Evolutionary conservation across 2,888 invertebrate genomes (phyloP).

Genomic region (Meiosimyza decipiens): DNA sequence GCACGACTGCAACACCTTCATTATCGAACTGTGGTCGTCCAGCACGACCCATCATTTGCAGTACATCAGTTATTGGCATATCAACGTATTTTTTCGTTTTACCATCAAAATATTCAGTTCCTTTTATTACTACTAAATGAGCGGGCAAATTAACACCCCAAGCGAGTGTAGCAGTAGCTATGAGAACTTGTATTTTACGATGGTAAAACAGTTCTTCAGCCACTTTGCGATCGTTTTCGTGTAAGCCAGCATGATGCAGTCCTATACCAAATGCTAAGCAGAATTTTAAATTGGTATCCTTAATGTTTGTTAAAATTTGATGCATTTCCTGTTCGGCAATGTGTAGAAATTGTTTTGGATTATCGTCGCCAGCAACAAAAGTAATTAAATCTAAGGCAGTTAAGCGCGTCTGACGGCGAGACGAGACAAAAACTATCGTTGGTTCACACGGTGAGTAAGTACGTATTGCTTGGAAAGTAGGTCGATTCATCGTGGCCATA

Average conservation of each 20-base stretch:
- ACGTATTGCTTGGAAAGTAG: conserved; percentile 94
- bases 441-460: conserved; percentile 94
- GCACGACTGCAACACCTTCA: conserved; percentile 86
- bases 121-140: conserved; percentile 97
- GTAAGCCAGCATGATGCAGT: conserved; percentile 97
- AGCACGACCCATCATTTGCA: conserved; percentile 99
- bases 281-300: conserved; percentile 91
- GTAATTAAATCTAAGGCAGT: conserved; percentile 96
- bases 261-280: conserved; percentile 98
- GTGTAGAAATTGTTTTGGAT: conserved; percentile 95
- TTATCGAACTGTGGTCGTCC: conserved; percentile 97
- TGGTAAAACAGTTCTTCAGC: conserved; percentile 95
- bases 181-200: conserved; percentile 94
- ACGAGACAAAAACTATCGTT: conserved; percentile 94
- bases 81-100: conserved; percentile 97
- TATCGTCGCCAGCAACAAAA: conserved; percentile 87
- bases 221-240: conserved; percentile 88
- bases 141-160: conserved; percentile 99
- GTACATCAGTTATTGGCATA: conserved; percentile 99
- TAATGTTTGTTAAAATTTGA: conserved; percentile 76
- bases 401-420: conserved; percentile 93
- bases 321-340: conserved; percentile 89
- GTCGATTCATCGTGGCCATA: conserved; percentile 99
- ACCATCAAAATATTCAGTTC: conserved; percentile 98
- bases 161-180: conserved; percentile 96